Evolutionary conservation across 1,140 invertebrate species (phyloP), one percentile per base, ranked within the genome.

Genomic region (Delia radicum): DNA sequence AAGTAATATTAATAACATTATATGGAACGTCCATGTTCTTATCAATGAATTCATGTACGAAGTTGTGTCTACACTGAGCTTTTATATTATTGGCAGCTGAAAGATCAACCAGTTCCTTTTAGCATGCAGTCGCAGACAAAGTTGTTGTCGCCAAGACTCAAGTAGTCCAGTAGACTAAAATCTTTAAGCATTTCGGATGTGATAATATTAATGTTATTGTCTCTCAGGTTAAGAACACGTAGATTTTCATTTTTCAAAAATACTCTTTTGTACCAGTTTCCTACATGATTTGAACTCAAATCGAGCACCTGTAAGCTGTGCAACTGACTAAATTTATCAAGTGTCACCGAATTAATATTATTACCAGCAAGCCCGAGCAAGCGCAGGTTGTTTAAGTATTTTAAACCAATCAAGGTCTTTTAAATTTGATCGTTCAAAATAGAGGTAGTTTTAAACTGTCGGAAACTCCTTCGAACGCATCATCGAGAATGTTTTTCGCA

Each of bases 161-260:
- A 76, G 28, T n/a, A 82, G n/a, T 81, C 79, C 13, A 80, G 87
- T 10, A 18, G 80, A 77, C 63, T 80, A 37, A 76, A 81, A 78
- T 90, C 89, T 24, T 79, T 74, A 0, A 89, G 76, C 88, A 90
- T 90, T 74, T 87, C 82, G 8, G 81, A 80, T 0, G 88, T 84
- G 4, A 90, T 81, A 21, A 89, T 74, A 42, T 89, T 89, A 13
- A 91, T 87, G 55, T 88, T 89, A 69, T 91, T 91, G 3, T 87
- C 78, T 13, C 78, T 79, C 3, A 91, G 73, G 4, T 82, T 86
- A 0, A 91, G 42, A 2, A 88, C 74, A 29, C 85, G 79, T 13
- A 91, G 72, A 0, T 80, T 79, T 3, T 79, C 78, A 76, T 89
- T 87, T 0, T 81, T 75, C 0, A 72, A 75, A 42, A 90, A 87